Conservation (phyloP, 2,888 invertebrate genomes). For the Eristalinus sepulchralis region DNA sequence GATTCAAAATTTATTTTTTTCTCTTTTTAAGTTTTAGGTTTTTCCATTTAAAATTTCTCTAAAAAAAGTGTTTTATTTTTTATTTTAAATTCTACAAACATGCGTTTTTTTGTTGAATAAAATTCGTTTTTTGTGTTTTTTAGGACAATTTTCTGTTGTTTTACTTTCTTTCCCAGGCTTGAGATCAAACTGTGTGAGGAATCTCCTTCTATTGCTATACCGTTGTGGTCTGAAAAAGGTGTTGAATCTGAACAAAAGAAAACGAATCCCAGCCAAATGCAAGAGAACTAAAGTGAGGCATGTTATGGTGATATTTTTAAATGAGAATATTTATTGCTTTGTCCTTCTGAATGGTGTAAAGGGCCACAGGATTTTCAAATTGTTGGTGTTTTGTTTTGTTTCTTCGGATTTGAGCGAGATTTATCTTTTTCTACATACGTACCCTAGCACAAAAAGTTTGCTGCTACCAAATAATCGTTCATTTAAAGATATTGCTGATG, state of each 20-base stretch:
- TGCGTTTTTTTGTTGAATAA: not conserved
- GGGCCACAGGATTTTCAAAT: not conserved
- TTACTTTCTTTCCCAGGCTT: not conserved
- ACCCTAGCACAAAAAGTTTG: not conserved
- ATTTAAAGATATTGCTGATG: not conserved
- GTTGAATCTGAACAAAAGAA: not conserved
- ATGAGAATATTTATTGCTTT: not conserved
- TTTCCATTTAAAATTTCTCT: conserved; percentile 26
- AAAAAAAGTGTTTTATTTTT: conserved; percentile 3
- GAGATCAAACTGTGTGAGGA: not conserved
- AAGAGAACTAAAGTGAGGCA: not conserved
- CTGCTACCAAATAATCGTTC: not conserved
- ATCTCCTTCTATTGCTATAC: not conserved
- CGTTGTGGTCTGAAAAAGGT: not conserved
- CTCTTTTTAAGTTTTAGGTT: too few species aligned
- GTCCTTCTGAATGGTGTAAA: not conserved
- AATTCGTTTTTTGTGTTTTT: not conserved
- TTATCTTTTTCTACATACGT: not conserved
- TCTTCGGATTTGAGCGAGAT: not conserved
- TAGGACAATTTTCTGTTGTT: not conserved
- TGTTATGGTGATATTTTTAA: not conserved
- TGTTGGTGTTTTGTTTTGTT: not conserved
- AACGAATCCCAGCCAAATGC: not conserved
- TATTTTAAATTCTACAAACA: conserved; percentile 26
- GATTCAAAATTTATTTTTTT: not conserved